Base-by-base conservation (phyloP, 2,113 vertebrate genomes). In the Silurus glanis region DNA sequence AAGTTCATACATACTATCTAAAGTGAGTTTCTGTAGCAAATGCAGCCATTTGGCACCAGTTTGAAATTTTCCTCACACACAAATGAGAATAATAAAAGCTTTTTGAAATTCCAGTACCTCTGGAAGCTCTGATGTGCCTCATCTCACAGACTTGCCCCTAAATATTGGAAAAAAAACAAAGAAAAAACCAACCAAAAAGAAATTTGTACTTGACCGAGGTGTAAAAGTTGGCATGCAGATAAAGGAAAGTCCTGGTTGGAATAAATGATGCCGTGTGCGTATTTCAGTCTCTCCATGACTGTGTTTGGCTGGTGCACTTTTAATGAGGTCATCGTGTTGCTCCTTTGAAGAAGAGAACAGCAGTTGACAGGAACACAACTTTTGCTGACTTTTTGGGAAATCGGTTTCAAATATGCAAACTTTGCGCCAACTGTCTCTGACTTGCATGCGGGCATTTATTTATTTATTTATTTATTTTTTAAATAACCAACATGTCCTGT, bases 231-330 rank as follows among this genome's bases (percentile, higher is more conserved):
- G 76, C 76, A 9, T 9, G 25, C 19, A 28, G 16, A 61, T 61
- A 61, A 80, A 80, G 78, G 28, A 80, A 80, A 61, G 78, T 80
- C 58, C 78, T 61, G 17, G 47, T 59, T 61, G 78, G 78, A 80
- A 80, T 61, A 80, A 80, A 59, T 80, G 55, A 80, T 80, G 55
- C 25, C 9, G 9, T 58, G 25, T 45, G 56, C 45, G 56, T 47
- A 6, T 45, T 80, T 45, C 55, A 80, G 56, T 61, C 28, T 59
- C 78, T 47, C 56, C 56, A 80, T 80, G 25, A 80, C 37, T 21
- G 76, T 58, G 9, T 61, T 61, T 80, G 78, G 16, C 78, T 45
- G 13, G 56, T 23, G 56, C 2, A 6, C 0, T 61, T 45, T 47
- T 61, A 56, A 61, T 80, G 28, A 80, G 37, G 9, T 80, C 78